Evolutionary conservation across 2,888 invertebrate genomes (phyloP).

Genomic region (Acleris literana): DNA sequence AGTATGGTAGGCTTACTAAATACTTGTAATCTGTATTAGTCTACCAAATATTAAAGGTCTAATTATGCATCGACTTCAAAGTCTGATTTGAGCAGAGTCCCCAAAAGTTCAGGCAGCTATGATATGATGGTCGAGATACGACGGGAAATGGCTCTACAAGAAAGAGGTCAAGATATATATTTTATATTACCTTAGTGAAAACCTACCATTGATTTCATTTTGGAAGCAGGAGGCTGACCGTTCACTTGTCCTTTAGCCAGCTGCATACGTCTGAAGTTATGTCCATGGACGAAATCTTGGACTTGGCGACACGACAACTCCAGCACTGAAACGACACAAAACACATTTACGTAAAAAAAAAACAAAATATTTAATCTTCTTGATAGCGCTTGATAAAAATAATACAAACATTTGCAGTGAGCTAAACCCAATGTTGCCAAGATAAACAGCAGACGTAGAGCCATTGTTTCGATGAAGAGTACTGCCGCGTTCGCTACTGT

Average conservation of each 20-base stretch:
- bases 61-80: too few relatives aligned
- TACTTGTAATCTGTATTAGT: too few relatives aligned
- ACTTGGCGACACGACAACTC: slow-evolving; percentile 52
- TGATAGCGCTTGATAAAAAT: neutral
- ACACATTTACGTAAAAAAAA: neutral
- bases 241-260: slow-evolving; percentile 47
- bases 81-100: too few relatives aligned
- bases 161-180: too few relatives aligned
- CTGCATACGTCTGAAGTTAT: slow-evolving; percentile 48
- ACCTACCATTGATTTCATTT: slow-evolving; percentile 54
- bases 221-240: slow-evolving; percentile 52
- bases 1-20: too few relatives aligned
- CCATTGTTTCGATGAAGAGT: slow-evolving; percentile 52
- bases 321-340: slow-evolving; percentile 44
- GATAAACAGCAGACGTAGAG: slow-evolving; percentile 50
- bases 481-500: slow-evolving; percentile 33
- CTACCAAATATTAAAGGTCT: too few relatives aligned
- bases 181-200: neutral
- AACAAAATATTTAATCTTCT: neutral
- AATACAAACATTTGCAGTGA: slow-evolving; percentile 53
- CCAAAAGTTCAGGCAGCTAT: too few relatives aligned
- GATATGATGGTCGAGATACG: too few relatives aligned
- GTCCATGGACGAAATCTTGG: slow-evolving; percentile 51
- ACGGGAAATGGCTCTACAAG: too few relatives aligned
- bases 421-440: slow-evolving; percentile 46